These are phyloP conservation scores for Eudasyphora cyanicolor DNA, from an alignment of 2,888 invertebrate genomes.

Conservation along the genomic window DNA sequence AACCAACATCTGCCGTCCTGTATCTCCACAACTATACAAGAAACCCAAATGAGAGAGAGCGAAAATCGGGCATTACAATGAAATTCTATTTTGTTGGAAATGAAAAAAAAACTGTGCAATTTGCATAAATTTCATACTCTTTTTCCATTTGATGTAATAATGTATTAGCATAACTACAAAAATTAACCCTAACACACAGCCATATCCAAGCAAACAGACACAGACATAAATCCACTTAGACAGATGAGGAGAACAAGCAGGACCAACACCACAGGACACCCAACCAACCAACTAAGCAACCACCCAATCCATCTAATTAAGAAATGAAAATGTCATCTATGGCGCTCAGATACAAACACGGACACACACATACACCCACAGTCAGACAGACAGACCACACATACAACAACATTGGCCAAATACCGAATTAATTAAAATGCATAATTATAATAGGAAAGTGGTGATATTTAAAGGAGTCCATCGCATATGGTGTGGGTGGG, in stretches of 20 bases:
- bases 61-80: not conserved
- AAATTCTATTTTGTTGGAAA: slow-evolving; percentile 13
- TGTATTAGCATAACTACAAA: slow-evolving; percentile 61
- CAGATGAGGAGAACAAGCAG: not conserved
- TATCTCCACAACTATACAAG: not conserved
- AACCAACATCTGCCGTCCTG: slow-evolving; percentile 52
- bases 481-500: too few species aligned
- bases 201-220: not conserved
- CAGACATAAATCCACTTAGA: slow-evolving; percentile 21
- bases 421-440: slow-evolving; percentile 76
- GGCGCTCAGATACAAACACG: not conserved
- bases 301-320: slow-evolving; percentile 53
- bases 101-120: slow-evolving; percentile 19
- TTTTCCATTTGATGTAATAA: slow-evolving; percentile 37
- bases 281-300: not conserved
- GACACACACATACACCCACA: slow-evolving; percentile 23
- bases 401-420: slow-evolving; percentile 39
- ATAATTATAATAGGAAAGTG: slow-evolving; percentile 72
- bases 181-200: slow-evolving; percentile 52
- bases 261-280: not conserved
- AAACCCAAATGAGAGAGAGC: slow-evolving; percentile 17
- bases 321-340: slow-evolving; percentile 55
- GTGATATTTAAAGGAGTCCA: not conserved
- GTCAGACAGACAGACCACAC: slow-evolving; percentile 44
- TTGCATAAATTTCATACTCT: slow-evolving; percentile 36